Percentiles rank a stretch among this genome's conserved stretches.
These are phyloP conservation scores for Potorous gilbertii DNA, from an alignment of 2,797 vertebrate genomes.

Conservation along the genomic window DNA sequence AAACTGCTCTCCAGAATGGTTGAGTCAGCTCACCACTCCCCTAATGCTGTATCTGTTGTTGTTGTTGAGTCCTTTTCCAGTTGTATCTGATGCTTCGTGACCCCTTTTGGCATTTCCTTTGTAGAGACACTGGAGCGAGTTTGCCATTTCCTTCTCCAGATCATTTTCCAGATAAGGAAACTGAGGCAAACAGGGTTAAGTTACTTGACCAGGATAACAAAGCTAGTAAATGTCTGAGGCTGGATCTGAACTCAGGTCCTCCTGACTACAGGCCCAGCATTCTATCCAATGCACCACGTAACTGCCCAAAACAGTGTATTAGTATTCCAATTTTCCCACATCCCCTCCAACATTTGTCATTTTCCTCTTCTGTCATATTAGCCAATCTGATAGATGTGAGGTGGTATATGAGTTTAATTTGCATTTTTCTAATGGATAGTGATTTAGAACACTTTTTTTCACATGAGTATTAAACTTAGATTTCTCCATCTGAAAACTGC, in stretches of 20 bases:
- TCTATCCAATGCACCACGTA: not conserved
- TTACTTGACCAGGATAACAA: not conserved
- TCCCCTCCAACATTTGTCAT: not conserved
- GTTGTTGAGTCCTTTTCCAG: not conserved
- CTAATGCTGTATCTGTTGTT: not conserved
- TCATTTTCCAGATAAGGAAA: not conserved
- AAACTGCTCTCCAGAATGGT: not conserved
- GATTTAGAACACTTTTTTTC: not conserved
- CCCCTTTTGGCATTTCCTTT: not conserved
- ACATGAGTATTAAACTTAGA: not conserved
- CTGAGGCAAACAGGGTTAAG: not conserved
- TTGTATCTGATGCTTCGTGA: not conserved
- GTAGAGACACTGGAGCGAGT: not conserved
- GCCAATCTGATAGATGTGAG: not conserved
- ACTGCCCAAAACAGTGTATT: not conserved
- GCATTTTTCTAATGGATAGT: not conserved
- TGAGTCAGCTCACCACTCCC: not conserved
- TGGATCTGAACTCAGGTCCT: not conserved
- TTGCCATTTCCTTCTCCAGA: not conserved
- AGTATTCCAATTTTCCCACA: not conserved
- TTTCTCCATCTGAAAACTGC: not conserved
- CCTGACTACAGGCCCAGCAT: not conserved
- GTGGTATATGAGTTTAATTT: not conserved
- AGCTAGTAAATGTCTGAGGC: not conserved
- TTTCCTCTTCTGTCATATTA: not conserved